These are phyloP conservation scores for Channa maculata DNA, from an alignment of 2,113 vertebrate species.

Conservation along the genomic window DNA sequence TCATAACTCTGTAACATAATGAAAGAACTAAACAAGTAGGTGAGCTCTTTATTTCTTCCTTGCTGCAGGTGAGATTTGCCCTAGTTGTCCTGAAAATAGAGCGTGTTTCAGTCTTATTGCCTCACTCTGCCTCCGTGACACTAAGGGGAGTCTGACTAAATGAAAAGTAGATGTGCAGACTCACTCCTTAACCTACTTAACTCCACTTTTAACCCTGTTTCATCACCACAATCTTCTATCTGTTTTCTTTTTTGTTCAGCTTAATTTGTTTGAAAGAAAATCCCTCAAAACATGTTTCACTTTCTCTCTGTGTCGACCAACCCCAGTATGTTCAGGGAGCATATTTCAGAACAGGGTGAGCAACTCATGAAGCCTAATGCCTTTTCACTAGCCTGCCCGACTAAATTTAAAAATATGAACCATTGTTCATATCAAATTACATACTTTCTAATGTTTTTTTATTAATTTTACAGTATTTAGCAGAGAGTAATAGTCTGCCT, in stretches of 20 bases:
- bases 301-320: slow-evolving; percentile 18
- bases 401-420: slow-evolving; percentile 26
- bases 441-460: too few species aligned
- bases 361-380: slow-evolving; percentile 35
- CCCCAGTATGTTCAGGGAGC: slow-evolving; percentile 40
- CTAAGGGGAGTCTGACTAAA: slow-evolving; percentile 48
- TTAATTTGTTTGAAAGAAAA: slow-evolving; percentile 16
- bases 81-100: slow-evolving; percentile 36
- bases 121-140: slow-evolving; percentile 50
- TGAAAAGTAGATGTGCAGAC: slow-evolving; percentile 39
- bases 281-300: slow-evolving; percentile 23
- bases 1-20: slow-evolving; percentile 14
- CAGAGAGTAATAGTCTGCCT: background rate
- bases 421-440: too few species aligned
- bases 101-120: slow-evolving; percentile 62
- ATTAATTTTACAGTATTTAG: slow-evolving; percentile 24
- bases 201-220: slow-evolving; percentile 45
- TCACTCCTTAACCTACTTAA: slow-evolving; percentile 50
- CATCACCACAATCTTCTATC: slow-evolving; percentile 36
- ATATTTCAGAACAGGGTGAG: slow-evolving; percentile 54
- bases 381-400: slow-evolving; percentile 8
- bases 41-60: slow-evolving; percentile 38
- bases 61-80: slow-evolving; percentile 55
- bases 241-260: slow-evolving; percentile 1
- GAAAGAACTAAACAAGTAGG: slow-evolving; percentile 31